These are phyloP conservation scores for Dasyprocta punctata DNA, from an alignment of 2,113 vertebrate species.

Conservation along the genomic window DNA sequence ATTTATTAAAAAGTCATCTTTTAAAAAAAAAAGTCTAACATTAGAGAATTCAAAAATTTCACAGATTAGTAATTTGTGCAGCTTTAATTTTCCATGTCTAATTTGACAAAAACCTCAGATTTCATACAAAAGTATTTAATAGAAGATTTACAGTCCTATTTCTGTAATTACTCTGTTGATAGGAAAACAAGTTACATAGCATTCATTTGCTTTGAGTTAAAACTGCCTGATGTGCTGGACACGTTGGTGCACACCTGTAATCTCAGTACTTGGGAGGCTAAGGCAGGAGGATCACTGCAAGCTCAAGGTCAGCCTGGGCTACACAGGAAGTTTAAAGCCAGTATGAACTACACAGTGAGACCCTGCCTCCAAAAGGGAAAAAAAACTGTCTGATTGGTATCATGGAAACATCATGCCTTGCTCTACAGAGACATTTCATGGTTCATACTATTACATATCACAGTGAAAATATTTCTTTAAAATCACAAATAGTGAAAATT, in stretches of 20 bases:
- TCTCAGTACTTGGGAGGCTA: not conserved
- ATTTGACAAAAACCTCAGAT: slow-evolving; percentile 66
- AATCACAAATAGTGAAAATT: slow-evolving; percentile 32
- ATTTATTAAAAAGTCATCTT: slow-evolving; percentile 51
- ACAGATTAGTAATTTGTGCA: slow-evolving; percentile 51
- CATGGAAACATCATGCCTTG: not conserved
- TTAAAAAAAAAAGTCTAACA: not conserved
- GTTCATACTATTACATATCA: not conserved
- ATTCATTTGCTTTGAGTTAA: slow-evolving; percentile 17
- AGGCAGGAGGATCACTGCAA: not conserved
- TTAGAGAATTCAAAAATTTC: slow-evolving; percentile 34
- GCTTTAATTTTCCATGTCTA: slow-evolving; percentile 69
- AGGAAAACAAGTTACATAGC: slow-evolving; percentile 43
- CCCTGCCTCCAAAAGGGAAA: not conserved
- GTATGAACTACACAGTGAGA: not conserved
- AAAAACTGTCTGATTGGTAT: not conserved
- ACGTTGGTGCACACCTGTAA: not conserved
- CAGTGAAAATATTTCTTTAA: slow-evolving; percentile 19
- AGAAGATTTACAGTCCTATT: slow-evolving; percentile 55
- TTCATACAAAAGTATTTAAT: slow-evolving; percentile 63
- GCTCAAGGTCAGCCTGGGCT: not conserved
- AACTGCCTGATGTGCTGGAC: not conserved
- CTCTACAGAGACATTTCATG: not conserved
- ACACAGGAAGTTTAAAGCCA: not conserved
- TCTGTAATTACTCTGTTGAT: slow-evolving; percentile 52